phyloP scores from a whole-genome alignment of 1,140 invertebrate genomes.

The Lordiphosa collinella region DNA sequence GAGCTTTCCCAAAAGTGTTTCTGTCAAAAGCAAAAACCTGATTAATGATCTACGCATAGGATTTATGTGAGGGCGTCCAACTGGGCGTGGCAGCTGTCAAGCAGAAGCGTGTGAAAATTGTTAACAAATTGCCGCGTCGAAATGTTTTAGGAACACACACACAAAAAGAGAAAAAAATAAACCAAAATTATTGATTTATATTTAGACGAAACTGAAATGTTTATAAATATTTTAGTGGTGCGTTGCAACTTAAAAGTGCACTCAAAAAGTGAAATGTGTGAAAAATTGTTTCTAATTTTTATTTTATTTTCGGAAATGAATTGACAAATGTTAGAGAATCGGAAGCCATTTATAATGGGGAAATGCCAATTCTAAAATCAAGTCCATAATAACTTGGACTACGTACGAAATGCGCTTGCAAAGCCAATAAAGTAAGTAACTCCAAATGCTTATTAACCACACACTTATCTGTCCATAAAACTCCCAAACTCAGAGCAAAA shows the following conservation, averaged over 20 bases:
- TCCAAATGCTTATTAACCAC: no score
- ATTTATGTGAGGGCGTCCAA: constrained; percentile 49
- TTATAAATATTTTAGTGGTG: constrained; percentile 37
- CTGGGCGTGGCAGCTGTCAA: constrained; percentile 51
- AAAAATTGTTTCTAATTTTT: constrained; percentile 53
- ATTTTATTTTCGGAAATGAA: constrained; percentile 2
- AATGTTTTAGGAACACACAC: constrained; percentile 45
- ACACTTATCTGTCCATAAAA: no score
- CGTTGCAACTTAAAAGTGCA: constrained; percentile 34
- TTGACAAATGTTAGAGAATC: constrained; percentile 27
- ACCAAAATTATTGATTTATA: constrained; percentile 46
- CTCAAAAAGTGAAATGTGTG: constrained; percentile 66
- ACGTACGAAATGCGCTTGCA: no score
- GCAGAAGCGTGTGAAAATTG: constrained; percentile 66
- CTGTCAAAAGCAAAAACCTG: constrained; percentile 52
- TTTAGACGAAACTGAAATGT: constrained; percentile 43
- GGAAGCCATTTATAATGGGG: constrained; percentile 27
- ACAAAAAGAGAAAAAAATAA: neutral
- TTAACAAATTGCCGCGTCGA: constrained; percentile 75
- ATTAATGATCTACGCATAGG: constrained; percentile 60
- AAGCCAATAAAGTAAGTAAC: no score
- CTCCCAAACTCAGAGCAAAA: no score
- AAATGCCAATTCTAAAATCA: no score
- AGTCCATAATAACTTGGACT: no score
- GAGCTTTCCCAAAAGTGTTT: constrained; percentile 32